These are phyloP conservation scores for Poicephalus gulielmi DNA, from an alignment of 2,113 vertebrate genomes.

Conservation along the genomic window DNA sequence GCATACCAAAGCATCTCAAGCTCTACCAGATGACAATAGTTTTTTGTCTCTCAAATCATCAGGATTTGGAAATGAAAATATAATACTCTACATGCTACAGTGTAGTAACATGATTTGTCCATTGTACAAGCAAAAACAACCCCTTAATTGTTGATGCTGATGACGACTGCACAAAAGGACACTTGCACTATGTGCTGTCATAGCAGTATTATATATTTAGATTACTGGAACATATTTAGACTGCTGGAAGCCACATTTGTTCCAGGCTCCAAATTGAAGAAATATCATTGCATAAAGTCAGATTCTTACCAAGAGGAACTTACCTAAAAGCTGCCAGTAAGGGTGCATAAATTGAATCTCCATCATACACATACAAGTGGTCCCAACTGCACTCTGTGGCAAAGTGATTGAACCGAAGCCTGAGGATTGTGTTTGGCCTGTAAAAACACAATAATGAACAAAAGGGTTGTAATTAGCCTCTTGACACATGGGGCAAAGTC, in stretches of 20 bases:
- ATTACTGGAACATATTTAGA: background rate
- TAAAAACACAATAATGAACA: background rate
- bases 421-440: constrained; percentile 89
- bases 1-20: background rate
- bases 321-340: constrained; percentile 97
- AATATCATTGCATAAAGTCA: background rate
- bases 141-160: background rate
- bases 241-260: background rate
- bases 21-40: background rate
- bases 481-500: background rate
- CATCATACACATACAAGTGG: constrained; percentile 96
- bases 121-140: background rate
- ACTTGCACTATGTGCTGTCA: background rate
- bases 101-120: background rate
- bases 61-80: constrained; percentile 9
- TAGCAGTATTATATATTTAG: background rate
- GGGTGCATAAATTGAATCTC: constrained; percentile 96
- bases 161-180: background rate
- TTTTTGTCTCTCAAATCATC: background rate
- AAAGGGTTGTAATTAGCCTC: background rate
- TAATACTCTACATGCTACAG: background rate
- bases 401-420: constrained; percentile 95
- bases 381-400: constrained; percentile 99
- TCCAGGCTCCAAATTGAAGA: background rate
- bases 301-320: background rate